Percentiles rank a stretch among this genome's conserved stretches.
phyloP scores from a whole-genome alignment of 2,888 invertebrate genomes.

The Tetheella fluctuosa region DNA sequence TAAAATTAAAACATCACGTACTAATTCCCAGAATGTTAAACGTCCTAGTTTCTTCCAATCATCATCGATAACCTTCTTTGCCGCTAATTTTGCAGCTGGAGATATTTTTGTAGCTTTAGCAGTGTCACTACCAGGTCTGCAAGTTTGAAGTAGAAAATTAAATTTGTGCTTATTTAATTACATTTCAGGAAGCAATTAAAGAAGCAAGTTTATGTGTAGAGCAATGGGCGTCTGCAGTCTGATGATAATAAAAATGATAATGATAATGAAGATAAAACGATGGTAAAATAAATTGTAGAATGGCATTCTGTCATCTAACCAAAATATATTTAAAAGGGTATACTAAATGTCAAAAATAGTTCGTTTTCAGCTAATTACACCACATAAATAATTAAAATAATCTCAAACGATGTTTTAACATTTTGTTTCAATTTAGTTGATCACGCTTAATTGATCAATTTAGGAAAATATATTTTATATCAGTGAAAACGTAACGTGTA shows the following conservation, averaged over 20 bases:
- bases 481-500: too few relatives aligned
- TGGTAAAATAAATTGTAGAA: too few relatives aligned
- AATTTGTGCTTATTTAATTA: neutral
- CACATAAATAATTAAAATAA: too few relatives aligned
- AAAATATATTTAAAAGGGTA: too few relatives aligned
- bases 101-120: constrained; percentile 81
- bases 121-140: constrained; percentile 83
- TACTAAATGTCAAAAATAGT: too few relatives aligned
- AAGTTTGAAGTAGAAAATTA: constrained; percentile 17
- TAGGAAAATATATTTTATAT: too few relatives aligned
- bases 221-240: neutral
- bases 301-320: too few relatives aligned
- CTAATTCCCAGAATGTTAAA: constrained; percentile 65
- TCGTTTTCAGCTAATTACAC: too few relatives aligned
- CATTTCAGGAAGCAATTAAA: neutral
- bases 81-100: constrained; percentile 53
- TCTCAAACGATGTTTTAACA: too few relatives aligned
- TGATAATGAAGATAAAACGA: neutral
- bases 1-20: constrained; percentile 34
- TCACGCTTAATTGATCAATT: too few relatives aligned
- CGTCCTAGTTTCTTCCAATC: constrained; percentile 53
- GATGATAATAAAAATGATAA: neutral
- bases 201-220: neutral
- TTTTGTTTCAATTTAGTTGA: too few relatives aligned
- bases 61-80: constrained; percentile 48